A percentile compares a stretch with the other conserved stretches of the same genome.
Conservation (phyloP, 1,140 invertebrate genomes). For the Coboldia fuscipes region DNA sequence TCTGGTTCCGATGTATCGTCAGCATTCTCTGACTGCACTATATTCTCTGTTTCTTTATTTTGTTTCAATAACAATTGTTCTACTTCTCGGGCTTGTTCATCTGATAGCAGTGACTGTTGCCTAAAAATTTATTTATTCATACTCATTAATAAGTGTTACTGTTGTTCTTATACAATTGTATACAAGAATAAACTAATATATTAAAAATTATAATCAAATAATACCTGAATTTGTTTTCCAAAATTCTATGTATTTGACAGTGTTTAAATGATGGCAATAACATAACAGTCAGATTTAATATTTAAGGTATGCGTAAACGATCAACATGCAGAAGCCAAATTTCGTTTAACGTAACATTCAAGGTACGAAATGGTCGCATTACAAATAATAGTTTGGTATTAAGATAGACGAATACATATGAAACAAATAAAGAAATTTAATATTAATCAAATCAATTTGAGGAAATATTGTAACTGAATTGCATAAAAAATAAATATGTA, state of each 20-base stretch:
- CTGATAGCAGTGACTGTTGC: slow-evolving; percentile 54
- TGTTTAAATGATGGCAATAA: background rate
- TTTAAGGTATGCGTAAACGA: background rate
- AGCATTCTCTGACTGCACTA: slow-evolving; percentile 10
- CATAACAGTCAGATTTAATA: background rate
- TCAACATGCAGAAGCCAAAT: no score
- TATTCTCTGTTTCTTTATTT: slow-evolving; percentile 4
- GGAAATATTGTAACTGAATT: background rate
- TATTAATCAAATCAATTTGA: background rate
- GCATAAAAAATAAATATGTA: slow-evolving; percentile 1
- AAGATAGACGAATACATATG: background rate
- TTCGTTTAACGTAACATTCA: background rate
- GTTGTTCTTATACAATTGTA: background rate
- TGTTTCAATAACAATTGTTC: slow-evolving; percentile 45
- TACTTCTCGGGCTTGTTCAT: slow-evolving; percentile 71
- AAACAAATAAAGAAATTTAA: background rate
- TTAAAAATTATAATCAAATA: background rate
- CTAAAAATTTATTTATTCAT: slow-evolving; percentile 18
- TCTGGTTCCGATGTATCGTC: slow-evolving; percentile 28
- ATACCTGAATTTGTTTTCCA: slow-evolving; percentile 58
- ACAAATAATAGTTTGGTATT: background rate
- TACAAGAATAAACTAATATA: background rate
- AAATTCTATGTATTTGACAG: slow-evolving; percentile 31
- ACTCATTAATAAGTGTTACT: slow-evolving; percentile 2
- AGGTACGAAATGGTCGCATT: background rate